These are phyloP conservation scores for Capromys pilorides DNA, from an alignment of 2,797 vertebrate species.

Conservation along the genomic window DNA sequence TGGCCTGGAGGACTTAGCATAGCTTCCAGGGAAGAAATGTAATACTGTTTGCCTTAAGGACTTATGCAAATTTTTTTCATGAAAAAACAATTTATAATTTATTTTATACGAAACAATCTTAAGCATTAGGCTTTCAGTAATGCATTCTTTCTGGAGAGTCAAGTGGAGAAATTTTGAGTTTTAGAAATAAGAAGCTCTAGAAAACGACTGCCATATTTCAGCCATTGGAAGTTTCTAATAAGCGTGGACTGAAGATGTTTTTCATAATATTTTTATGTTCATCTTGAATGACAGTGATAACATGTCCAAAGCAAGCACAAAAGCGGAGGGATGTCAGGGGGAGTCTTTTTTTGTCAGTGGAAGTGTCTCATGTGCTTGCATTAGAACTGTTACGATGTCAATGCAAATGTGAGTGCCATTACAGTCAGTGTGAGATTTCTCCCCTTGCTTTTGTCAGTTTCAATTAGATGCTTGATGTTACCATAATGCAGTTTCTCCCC, in stretches of 20 bases:
- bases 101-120: not conserved
- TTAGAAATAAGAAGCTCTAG: not conserved
- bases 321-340: slow-evolving; percentile 23
- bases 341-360: slow-evolving; percentile 51
- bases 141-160: not conserved
- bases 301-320: slow-evolving; percentile 42
- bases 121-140: not conserved
- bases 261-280: slow-evolving; percentile 67
- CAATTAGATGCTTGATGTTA: slow-evolving; percentile 72
- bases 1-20: not conserved
- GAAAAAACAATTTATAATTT: slow-evolving; percentile 47
- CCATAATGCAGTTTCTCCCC: slow-evolving; percentile 65
- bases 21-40: not conserved
- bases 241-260: slow-evolving; percentile 47
- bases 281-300: slow-evolving; percentile 61
- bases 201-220: not conserved
- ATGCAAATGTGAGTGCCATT: slow-evolving; percentile 53
- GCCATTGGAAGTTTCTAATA: not conserved
- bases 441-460: slow-evolving; percentile 72
- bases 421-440: slow-evolving; percentile 29
- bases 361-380: slow-evolving; percentile 16
- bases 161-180: not conserved
- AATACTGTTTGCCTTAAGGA: not conserved
- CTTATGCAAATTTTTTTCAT: not conserved
- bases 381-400: slow-evolving; percentile 56